phyloP scores from a whole-genome alignment of 2,888 invertebrate genomes.

The Marronus borbonicus region DNA sequence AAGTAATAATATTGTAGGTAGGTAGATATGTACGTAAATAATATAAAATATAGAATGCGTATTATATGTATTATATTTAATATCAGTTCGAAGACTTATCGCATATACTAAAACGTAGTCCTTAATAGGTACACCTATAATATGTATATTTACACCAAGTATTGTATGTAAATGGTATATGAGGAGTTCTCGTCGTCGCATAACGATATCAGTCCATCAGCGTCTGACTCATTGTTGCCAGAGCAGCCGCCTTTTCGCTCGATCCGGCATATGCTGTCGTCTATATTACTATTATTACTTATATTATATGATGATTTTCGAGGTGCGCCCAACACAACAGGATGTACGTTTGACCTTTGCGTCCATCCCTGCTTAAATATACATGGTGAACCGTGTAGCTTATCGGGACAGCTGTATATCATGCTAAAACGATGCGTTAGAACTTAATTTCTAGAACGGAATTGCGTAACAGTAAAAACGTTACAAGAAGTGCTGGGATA shows the following conservation, averaged over 20 bases:
- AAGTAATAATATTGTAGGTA: no score
- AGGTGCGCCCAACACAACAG: slow-evolving; percentile 21
- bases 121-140: background rate
- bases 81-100: background rate
- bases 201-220: background rate
- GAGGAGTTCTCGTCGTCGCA: background rate
- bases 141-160: slow-evolving; percentile 20
- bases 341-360: slow-evolving; percentile 34
- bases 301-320: slow-evolving; percentile 23
- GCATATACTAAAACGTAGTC: background rate
- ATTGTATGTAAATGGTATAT: slow-evolving; percentile 30
- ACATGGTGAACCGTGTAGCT: no score
- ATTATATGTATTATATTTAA: background rate
- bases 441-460: no score
- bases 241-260: background rate
- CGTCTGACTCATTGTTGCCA: slow-evolving; percentile 17
- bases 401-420: no score
- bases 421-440: no score
- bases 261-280: background rate
- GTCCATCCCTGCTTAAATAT: no score
- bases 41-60: no score
- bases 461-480: no score
- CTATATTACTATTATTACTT: background rate
- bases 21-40: no score
- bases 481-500: no score